Evolutionary conservation across 2,888 invertebrate species (phyloP).

Genomic region (Phania funesta): DNA sequence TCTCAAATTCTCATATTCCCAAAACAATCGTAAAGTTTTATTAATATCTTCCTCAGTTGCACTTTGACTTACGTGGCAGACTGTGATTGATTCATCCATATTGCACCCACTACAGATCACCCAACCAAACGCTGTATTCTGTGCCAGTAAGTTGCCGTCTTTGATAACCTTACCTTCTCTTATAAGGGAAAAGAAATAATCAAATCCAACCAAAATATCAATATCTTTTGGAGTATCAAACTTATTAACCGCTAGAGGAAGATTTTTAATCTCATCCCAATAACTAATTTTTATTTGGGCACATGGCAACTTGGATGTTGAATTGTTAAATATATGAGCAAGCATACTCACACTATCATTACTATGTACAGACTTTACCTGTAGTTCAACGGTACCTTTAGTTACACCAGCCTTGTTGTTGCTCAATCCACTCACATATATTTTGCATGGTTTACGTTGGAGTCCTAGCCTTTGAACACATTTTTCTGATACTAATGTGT

Average conservation of each 20-base stretch:
- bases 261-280: too few species aligned
- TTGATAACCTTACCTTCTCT: neutral
- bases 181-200: constrained; percentile 30
- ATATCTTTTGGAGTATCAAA: constrained; percentile 27
- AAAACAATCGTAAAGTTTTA: neutral
- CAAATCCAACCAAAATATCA: constrained; percentile 23
- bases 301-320: too few species aligned
- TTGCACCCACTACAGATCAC: neutral
- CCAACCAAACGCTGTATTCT: neutral
- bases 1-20: neutral
- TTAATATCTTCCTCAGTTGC: neutral
- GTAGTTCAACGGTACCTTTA: too few species aligned
- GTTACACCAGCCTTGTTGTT: too few species aligned
- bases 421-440: too few species aligned
- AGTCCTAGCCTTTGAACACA: neutral
- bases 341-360: too few species aligned
- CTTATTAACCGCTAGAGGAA: too few species aligned
- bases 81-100: neutral
- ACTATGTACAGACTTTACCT: too few species aligned
- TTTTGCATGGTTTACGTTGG: neutral
- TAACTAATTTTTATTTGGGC: too few species aligned
- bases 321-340: too few species aligned
- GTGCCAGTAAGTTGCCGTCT: neutral
- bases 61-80: neutral
- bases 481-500: too few species aligned